Conservation (phyloP, 2,797 vertebrate genomes). For the Cuniculus paca region DNA sequence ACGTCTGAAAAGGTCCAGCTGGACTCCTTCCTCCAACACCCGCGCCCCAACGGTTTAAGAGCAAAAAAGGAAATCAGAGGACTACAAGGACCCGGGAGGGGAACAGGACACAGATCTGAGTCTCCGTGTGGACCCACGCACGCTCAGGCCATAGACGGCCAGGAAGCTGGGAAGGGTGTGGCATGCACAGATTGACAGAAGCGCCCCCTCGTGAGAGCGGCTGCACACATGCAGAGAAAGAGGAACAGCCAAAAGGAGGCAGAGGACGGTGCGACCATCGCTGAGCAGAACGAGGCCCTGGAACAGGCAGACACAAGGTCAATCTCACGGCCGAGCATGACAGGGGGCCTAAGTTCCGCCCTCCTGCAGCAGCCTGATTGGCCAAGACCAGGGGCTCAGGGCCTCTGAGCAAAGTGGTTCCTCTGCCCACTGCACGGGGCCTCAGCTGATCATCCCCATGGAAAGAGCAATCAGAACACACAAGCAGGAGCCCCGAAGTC, state of each 20-base stretch:
- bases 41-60: fast-evolving
- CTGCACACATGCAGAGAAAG: background rate
- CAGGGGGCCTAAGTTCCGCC: background rate
- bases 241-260: background rate
- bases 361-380: background rate
- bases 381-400: background rate
- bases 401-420: background rate
- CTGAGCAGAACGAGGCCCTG: background rate
- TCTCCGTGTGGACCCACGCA: background rate
- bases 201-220: background rate
- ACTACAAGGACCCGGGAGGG: background rate
- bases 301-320: background rate
- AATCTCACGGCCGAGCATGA: background rate
- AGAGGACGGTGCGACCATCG: fast-evolving
- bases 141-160: background rate
- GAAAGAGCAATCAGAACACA: too few relatives aligned
- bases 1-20: too few relatives aligned
- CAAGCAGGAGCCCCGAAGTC: background rate
- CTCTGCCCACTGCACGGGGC: background rate
- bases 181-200: background rate
- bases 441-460: background rate
- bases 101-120: background rate
- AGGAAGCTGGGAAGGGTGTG: background rate
- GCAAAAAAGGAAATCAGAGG: background rate
- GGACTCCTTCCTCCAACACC: background rate